Evolutionary conservation across 2,113 vertebrate species (phyloP).

Genomic region (Heptranchias perlo): DNA sequence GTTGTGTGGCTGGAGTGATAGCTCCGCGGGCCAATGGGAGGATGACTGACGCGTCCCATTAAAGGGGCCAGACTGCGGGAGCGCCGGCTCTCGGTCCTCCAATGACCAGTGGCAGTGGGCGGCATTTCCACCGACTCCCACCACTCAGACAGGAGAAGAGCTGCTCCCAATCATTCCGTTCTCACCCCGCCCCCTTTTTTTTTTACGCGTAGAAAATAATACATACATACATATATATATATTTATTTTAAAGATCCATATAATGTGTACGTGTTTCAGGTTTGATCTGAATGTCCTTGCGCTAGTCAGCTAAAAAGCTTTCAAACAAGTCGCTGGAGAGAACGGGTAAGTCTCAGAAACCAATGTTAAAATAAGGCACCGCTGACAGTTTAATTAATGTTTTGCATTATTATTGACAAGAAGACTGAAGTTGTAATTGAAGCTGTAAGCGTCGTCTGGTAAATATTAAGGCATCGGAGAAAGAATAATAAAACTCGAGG

Average conservation of each 20-base stretch:
- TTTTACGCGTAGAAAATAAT: constrained; percentile 26
- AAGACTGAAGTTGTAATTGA: not conserved
- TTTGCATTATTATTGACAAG: constrained; percentile 16
- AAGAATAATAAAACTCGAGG: not conserved
- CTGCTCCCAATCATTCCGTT: not conserved
- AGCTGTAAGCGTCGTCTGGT: not conserved
- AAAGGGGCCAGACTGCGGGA: not conserved
- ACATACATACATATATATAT: not conserved
- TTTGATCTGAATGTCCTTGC: constrained; percentile 1
- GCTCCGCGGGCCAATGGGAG: not conserved
- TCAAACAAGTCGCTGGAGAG: not conserved
- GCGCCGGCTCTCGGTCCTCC: not conserved
- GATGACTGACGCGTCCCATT: not conserved
- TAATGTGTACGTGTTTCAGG: not conserved
- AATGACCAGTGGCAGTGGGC: not conserved
- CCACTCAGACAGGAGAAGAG: not conserved
- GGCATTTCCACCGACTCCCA: not conserved
- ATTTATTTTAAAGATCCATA: constrained; percentile 20
- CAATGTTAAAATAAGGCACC: not conserved
- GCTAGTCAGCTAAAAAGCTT: not conserved
- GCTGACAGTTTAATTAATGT: constrained; percentile 24
- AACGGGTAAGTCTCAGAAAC: constrained; percentile 2
- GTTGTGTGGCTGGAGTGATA: not conserved
- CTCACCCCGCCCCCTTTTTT: constrained; percentile 1
- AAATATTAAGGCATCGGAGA: not conserved